Evolutionary conservation across 1,140 invertebrate genomes (phyloP), one percentile per base, ranked within the genome.

Genomic region (Panagrolaimus sp.): DNA sequence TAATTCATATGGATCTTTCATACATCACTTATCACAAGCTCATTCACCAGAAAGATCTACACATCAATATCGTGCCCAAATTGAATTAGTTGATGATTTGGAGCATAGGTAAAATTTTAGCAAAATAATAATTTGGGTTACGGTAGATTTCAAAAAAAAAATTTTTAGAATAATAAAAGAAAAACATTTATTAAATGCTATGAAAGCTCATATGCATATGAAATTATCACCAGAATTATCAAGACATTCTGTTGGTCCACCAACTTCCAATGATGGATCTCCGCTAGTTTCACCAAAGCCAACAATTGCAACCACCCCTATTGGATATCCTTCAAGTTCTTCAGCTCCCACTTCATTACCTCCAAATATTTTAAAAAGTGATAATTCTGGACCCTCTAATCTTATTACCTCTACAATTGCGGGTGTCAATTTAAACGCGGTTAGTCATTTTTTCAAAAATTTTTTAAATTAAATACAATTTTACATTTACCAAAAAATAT

Each of bases 131-230:
- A n/a, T n/a, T n/a, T n/a, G 32, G 32, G 32, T 38, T 38, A 38
- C 32, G 7, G 7, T 38, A 38, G 32, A 38, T 38, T 38, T 38
- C 7, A 4, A 4, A 4, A 38, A 38, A 38, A 38, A n/a, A n/a
- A n/a, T n/a, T 52, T 58, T 58, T 58, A 58, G 52, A 17, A 26
- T 83, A 43, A 67, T 63, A 14, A 76, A 78, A 63, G 95, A 98
- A 86, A 88, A 92, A 67, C 92, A 94, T 83, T 87, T 93, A 46
- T 86, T 97, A 52, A 90, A 93, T 76, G 93, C 93, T n/a, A 98
- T 98, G 95, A 96, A 96, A 92, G 89, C 93, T 65, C 94, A 97
- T 85, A 86, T 97, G 66, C 94, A 97, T 83, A 88, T 93, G 81
- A 90, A 84, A 67, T 82, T 77, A n/a, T 73, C 71, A 26, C 77